These are phyloP conservation scores for Melitaea cinxia DNA, from an alignment of 1,140 invertebrate genomes.

Conservation along the genomic window DNA sequence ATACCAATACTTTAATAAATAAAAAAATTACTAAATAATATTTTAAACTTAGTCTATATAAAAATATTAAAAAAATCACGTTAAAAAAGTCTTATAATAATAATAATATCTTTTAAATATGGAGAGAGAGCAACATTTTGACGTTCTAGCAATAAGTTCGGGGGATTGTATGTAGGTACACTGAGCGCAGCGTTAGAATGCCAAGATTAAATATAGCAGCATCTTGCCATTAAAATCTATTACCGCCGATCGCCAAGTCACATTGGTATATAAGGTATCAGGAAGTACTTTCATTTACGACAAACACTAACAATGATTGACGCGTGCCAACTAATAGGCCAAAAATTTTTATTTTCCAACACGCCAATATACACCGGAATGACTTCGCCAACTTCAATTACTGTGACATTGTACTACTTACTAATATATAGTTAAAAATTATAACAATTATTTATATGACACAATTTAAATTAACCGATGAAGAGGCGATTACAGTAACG, in stretches of 20 bases:
- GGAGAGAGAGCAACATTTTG: slow-evolving; percentile 15
- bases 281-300: slow-evolving; percentile 31
- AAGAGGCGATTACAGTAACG: background rate
- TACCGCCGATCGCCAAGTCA: slow-evolving; percentile 57
- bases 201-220: slow-evolving; percentile 65
- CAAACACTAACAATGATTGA: slow-evolving; percentile 5
- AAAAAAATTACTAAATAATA: too few species aligned
- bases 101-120: background rate
- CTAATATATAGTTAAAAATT: background rate
- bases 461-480: slow-evolving; percentile 10
- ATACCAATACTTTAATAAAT: too few species aligned
- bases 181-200: slow-evolving; percentile 36
- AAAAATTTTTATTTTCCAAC: background rate
- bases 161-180: slow-evolving; percentile 11
- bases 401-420: background rate
- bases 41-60: too few species aligned
- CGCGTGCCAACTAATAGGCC: background rate
- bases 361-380: too few species aligned
- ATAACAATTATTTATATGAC: background rate
- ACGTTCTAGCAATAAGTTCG: slow-evolving; percentile 22
- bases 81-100: background rate
- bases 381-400: background rate
- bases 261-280: slow-evolving; percentile 48
- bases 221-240: slow-evolving; percentile 51
- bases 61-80: too few species aligned